Evolutionary conservation across 53 echinoderm and acorn worm genomes (phyloP).

Genomic region (Echinarachnius parma): DNA sequence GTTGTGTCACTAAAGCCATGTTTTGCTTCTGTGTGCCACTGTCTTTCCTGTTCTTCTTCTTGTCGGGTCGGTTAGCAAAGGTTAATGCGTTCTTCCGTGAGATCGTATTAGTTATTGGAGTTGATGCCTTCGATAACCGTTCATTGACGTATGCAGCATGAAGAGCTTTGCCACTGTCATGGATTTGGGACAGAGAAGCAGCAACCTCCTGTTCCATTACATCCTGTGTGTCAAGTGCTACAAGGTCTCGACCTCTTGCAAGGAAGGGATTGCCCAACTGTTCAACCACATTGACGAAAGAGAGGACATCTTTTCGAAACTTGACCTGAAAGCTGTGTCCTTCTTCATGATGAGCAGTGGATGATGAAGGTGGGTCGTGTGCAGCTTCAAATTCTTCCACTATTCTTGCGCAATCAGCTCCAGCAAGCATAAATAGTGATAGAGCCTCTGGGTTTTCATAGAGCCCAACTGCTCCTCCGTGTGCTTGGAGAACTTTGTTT

Average conservation of each 20-base stretch:
- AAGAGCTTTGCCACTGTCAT: neutral
- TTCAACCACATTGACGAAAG: conserved; percentile 11
- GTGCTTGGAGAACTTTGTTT: conserved; percentile 20
- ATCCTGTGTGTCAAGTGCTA: conserved; percentile 20
- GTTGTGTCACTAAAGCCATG: too few relatives aligned
- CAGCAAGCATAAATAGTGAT: conserved; percentile 23
- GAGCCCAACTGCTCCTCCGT: conserved; percentile 3
- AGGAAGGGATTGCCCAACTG: conserved; percentile 35
- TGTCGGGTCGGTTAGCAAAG: neutral
- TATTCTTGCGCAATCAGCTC: conserved; percentile 27
- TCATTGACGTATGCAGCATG: neutral
- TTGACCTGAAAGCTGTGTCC: conserved; percentile 20
- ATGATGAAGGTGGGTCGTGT: neutral
- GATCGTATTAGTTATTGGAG: too few relatives aligned
- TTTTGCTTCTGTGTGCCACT: too few relatives aligned
- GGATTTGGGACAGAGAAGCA: neutral
- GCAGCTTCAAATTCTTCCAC: conserved; percentile 18
- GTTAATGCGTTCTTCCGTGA: neutral
- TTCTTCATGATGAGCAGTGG: conserved; percentile 18
- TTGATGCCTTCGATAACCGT: neutral
- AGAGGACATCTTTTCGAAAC: conserved; percentile 35
- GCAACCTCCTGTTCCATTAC: conserved; percentile 21
- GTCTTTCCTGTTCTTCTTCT: neutral
- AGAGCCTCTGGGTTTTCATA: conserved; percentile 12
- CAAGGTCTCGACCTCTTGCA: conserved; percentile 15